Evolutionary conservation across 2,113 vertebrate genomes (phyloP).

Genomic region (Paradisaea rubra): DNA sequence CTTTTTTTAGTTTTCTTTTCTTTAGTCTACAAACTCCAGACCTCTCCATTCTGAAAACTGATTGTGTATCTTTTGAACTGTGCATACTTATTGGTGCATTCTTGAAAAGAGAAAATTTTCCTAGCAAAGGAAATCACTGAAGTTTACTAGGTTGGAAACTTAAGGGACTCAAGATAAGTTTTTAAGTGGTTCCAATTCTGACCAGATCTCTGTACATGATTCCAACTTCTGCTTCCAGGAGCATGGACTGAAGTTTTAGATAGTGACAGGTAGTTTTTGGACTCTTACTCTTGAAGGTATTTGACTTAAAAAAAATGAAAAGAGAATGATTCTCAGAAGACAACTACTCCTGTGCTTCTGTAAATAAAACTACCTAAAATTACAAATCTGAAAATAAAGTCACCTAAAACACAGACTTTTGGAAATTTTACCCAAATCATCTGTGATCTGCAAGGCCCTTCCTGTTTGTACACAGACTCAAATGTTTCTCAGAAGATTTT

Average conservation of each 20-base stretch:
- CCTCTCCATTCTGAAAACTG: not conserved
- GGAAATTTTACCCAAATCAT: not conserved
- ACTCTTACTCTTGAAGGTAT: not conserved
- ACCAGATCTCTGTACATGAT: not conserved
- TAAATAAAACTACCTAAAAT: not conserved
- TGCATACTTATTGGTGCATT: not conserved
- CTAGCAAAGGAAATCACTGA: not conserved
- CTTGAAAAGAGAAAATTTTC: not conserved
- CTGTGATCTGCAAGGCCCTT: not conserved
- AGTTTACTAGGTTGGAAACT: not conserved
- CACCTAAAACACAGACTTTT: not conserved
- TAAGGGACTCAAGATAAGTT: not conserved
- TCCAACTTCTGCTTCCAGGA: not conserved
- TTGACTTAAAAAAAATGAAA: not conserved
- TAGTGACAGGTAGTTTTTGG: not conserved
- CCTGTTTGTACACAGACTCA: not conserved
- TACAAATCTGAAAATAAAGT: not conserved
- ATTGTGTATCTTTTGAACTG: not conserved
- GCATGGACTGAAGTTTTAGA: not conserved
- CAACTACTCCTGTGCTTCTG: not conserved
- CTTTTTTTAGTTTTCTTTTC: not conserved
- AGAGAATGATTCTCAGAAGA: not conserved
- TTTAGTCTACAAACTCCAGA: not conserved
- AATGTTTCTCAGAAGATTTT: not conserved
- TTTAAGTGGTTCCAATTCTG: not conserved